Conservation (phyloP, 2,113 vertebrate genomes). For the Salvelinus alpinus region DNA sequence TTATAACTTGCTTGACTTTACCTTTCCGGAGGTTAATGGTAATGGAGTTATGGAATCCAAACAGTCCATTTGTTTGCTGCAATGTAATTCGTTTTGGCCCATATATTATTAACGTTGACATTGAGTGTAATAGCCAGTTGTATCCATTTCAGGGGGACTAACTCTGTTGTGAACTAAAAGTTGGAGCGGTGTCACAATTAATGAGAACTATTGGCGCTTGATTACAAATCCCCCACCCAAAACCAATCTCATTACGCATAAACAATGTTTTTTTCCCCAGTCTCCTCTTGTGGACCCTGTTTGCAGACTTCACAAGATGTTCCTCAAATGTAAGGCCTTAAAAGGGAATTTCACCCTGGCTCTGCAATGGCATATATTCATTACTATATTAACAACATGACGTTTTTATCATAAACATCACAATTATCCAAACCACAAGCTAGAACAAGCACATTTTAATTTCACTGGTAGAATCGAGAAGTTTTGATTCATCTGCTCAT, state of each 20-base stretch:
- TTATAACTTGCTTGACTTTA: neutral
- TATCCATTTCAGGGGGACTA: neutral
- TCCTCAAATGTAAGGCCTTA: neutral
- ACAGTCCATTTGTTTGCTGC: neutral
- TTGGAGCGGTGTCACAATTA: neutral
- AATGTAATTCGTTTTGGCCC: neutral
- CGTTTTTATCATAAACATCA: too few species aligned
- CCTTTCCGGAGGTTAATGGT: neutral
- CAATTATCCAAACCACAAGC: too few species aligned
- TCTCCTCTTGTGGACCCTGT: too few species aligned
- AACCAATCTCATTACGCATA: neutral
- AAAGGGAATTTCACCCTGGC: neutral
- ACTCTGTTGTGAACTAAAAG: neutral
- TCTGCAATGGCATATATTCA: too few species aligned
- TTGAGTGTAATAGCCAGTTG: neutral
- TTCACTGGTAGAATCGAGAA: too few species aligned
- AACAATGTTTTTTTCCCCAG: neutral
- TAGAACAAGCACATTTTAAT: too few species aligned
- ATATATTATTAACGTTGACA: neutral
- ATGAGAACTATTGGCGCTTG: neutral
- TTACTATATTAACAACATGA: too few species aligned
- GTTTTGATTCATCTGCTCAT: too few species aligned
- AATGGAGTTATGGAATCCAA: neutral
- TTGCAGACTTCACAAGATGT: neutral
- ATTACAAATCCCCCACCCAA: neutral